These are phyloP conservation scores for Lipophrys pholis DNA, from an alignment of 2,113 vertebrate species.

Conservation along the genomic window DNA sequence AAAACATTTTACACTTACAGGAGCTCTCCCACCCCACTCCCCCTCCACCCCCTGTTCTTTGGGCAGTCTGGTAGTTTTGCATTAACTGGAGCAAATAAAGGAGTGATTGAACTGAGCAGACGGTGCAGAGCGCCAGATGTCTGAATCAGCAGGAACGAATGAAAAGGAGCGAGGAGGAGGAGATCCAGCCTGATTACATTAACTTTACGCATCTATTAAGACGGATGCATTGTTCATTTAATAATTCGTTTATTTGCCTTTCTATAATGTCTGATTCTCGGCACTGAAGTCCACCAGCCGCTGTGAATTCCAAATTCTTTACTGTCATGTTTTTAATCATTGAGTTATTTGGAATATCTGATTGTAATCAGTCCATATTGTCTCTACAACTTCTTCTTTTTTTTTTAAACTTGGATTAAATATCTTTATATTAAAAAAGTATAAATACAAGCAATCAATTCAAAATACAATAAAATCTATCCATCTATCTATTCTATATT, in stretches of 20 bases:
- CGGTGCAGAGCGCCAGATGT: constrained; percentile 36
- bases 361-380: too few relatives aligned
- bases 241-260: not conserved
- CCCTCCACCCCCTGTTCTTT: too few relatives aligned
- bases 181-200: constrained; percentile 16
- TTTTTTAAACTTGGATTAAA: too few relatives aligned
- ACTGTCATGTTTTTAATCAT: too few relatives aligned
- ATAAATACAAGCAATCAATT: not conserved
- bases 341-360: too few relatives aligned
- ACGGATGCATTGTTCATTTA: not conserved
- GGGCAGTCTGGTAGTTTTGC: not conserved
- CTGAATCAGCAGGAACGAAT: constrained; percentile 4
- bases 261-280: too few relatives aligned
- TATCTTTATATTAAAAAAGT: not conserved
- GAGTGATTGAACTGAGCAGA: not conserved
- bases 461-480: not conserved
- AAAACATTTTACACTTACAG: constrained; percentile 86
- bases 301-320: not conserved
- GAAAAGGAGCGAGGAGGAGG: not conserved
- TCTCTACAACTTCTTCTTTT: too few relatives aligned
- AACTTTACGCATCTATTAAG: constrained; percentile 4
- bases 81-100: not conserved
- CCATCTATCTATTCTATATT: not conserved
- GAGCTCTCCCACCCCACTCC: not conserved
- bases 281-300: not conserved